These are phyloP conservation scores for Rotaria magnacalcarata DNA, from an alignment of 2,888 invertebrate genomes.

Conservation along the genomic window DNA sequence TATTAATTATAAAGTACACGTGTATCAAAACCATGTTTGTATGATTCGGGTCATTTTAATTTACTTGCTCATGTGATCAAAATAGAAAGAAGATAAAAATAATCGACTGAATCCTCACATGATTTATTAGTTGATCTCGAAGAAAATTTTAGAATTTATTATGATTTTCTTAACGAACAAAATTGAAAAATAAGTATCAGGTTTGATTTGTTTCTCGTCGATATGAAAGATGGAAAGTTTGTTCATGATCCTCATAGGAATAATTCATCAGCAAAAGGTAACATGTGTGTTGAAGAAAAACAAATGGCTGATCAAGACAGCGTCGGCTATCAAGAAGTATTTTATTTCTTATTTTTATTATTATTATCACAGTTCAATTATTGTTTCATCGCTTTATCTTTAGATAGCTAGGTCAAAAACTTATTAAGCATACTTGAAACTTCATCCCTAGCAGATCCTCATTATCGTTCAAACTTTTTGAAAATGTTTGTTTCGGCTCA, in stretches of 20 bases:
- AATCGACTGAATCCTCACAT: too few relatives aligned
- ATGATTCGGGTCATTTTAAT: too few relatives aligned
- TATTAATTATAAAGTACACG: too few relatives aligned
- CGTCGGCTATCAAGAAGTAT: not conserved
- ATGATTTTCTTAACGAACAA: too few relatives aligned
- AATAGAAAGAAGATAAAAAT: too few relatives aligned
- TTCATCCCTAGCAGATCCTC: not conserved
- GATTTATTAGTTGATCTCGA: too few relatives aligned
- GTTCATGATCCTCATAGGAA: not conserved
- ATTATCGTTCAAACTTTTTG: not conserved
- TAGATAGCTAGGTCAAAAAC: not conserved
- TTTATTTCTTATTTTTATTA: not conserved
- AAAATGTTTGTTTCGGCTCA: not conserved
- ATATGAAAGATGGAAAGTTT: not conserved
- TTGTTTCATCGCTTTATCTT: not conserved
- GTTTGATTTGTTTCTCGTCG: not conserved
- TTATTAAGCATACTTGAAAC: not conserved
- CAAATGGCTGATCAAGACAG: not conserved
- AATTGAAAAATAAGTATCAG: not conserved
- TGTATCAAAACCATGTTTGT: too few relatives aligned
- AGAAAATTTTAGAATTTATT: too few relatives aligned
- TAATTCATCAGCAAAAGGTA: not conserved
- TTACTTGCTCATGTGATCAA: too few relatives aligned
- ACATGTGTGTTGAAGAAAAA: not conserved
- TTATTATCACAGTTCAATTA: not conserved